Evolutionary conservation across 2,113 vertebrate species (phyloP).

Genomic region (Rhizomys pruinosus): DNA sequence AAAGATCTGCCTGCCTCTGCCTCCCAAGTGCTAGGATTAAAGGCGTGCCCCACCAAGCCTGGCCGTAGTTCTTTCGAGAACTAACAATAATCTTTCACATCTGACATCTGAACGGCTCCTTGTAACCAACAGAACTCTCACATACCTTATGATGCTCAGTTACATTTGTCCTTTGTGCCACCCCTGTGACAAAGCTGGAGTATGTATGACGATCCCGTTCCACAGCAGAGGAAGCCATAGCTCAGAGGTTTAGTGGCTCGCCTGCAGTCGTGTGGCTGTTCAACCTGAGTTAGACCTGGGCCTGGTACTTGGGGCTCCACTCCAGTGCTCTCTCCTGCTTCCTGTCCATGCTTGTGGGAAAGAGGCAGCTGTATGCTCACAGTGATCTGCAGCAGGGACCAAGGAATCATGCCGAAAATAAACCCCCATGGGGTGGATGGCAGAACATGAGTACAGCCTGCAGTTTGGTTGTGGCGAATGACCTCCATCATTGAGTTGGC

Average conservation of each 20-base stretch:
- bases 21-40: no score
- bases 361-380: neutral
- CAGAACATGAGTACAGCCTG: accelerated
- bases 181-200: neutral
- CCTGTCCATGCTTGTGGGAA: neutral
- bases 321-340: accelerated
- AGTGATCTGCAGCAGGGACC: neutral
- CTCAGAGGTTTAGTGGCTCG: neutral
- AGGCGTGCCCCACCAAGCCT: no score
- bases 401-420: neutral
- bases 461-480: neutral
- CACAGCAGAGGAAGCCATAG: neutral
- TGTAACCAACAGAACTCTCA: neutral
- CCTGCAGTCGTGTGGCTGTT: neutral
- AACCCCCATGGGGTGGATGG: neutral
- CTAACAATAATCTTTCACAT: neutral
- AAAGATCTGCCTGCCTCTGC: no score
- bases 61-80: neutral
- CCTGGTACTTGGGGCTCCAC: neutral
- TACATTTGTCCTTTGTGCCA: neutral
- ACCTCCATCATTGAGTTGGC: accelerated
- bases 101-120: neutral
- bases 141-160: neutral
- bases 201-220: neutral
- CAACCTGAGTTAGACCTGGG: neutral